These are phyloP conservation scores for Drosophila sp. DNA, from an alignment of 1,140 invertebrate genomes.

Conservation along the genomic window DNA sequence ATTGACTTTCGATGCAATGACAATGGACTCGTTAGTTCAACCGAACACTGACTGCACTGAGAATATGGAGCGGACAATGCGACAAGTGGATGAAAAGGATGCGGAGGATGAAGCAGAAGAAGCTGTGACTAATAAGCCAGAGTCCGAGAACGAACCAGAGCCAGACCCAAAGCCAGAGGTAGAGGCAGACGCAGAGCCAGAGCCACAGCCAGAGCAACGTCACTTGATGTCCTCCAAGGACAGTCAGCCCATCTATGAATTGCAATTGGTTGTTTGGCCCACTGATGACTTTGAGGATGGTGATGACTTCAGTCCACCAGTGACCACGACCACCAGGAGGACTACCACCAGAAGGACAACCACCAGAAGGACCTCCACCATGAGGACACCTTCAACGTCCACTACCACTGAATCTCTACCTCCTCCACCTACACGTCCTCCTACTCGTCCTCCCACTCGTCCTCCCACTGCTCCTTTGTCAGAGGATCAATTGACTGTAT, in stretches of 20 bases:
- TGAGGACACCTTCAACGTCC: slow-evolving; percentile 28
- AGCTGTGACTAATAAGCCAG: slow-evolving; percentile 53
- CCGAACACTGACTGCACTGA: slow-evolving; percentile 28
- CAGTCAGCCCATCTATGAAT: slow-evolving; percentile 77
- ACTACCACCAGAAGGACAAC: slow-evolving; percentile 11
- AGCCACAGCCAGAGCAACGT: slow-evolving; percentile 36
- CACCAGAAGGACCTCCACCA: slow-evolving; percentile 22
- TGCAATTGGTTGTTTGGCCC: slow-evolving; percentile 80
- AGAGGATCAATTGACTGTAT: slow-evolving; percentile 78
- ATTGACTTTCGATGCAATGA: slow-evolving; percentile 74
- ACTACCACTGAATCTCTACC: slow-evolving; percentile 1
- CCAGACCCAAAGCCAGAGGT: slow-evolving; percentile 34
- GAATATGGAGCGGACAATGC: slow-evolving; percentile 29
- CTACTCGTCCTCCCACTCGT: too few relatives aligned
- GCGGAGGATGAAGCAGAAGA: neutral
- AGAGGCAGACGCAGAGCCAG: slow-evolving; percentile 6
- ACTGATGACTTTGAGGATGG: slow-evolving; percentile 66
- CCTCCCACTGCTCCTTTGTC: slow-evolving; percentile 56
- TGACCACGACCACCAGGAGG: neutral
- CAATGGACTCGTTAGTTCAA: slow-evolving; percentile 76
- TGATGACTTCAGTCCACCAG: slow-evolving; percentile 42
- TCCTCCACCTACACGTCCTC: too few relatives aligned
- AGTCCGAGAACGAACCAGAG: neutral
- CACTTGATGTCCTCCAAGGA: slow-evolving; percentile 47
- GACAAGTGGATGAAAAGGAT: slow-evolving; percentile 10